Evolutionary conservation across 2,797 vertebrate genomes (phyloP).

Genomic region (Crax fasciolata): DNA sequence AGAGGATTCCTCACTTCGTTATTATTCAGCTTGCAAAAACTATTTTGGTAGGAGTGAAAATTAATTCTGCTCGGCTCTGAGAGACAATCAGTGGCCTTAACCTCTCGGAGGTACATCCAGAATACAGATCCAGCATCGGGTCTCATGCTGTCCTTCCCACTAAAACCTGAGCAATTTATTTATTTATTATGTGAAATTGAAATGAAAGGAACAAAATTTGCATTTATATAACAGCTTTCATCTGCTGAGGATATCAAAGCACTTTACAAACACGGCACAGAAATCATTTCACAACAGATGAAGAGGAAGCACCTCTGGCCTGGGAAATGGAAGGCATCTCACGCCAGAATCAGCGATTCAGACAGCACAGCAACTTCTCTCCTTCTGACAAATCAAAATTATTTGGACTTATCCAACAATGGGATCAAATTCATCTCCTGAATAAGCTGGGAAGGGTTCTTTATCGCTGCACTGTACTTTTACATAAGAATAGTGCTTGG

Average conservation of each 20-base stretch:
- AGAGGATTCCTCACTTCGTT: constrained; percentile 43
- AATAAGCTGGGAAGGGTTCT: not conserved
- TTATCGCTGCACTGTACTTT: not conserved
- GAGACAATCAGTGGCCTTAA: constrained; percentile 65
- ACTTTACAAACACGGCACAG: not conserved
- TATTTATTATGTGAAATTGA: constrained; percentile 67
- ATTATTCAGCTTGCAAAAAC: constrained; percentile 60
- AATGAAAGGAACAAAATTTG: constrained; percentile 54
- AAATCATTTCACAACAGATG: not conserved
- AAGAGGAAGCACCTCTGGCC: not conserved
- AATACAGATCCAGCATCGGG: constrained; percentile 23
- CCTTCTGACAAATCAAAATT: not conserved
- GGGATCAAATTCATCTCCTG: not conserved
- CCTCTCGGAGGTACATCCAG: constrained; percentile 26
- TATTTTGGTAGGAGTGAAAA: constrained; percentile 45
- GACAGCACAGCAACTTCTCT: not conserved
- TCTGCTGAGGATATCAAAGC: constrained; percentile 46
- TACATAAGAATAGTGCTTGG: not conserved
- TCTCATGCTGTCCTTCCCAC: not conserved
- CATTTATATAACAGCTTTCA: constrained; percentile 74
- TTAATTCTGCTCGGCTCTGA: constrained; percentile 61
- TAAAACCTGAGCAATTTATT: constrained; percentile 20
- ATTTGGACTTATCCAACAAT: not conserved
- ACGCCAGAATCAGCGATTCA: rapidly evolving
- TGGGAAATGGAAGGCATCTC: not conserved